These are phyloP conservation scores for Acrocyrtus sp. DNA, from an alignment of 2,888 invertebrate species.

Conservation along the genomic window DNA sequence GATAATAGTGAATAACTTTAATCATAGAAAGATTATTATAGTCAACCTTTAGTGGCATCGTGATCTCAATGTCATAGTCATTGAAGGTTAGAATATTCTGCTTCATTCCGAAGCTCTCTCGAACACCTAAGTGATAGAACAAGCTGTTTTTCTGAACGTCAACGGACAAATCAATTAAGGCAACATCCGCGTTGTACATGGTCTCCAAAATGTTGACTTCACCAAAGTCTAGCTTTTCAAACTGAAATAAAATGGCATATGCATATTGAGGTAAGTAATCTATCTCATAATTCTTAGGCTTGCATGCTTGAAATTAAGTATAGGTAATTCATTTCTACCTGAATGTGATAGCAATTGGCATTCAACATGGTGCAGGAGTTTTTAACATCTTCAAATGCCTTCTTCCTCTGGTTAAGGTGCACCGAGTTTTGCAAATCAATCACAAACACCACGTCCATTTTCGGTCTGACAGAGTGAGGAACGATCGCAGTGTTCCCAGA, in stretches of 20 bases:
- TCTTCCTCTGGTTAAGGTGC: conserved; percentile 79
- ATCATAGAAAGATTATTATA: too few species aligned
- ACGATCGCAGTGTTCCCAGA: conserved; percentile 67
- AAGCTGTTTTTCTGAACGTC: conserved; percentile 92
- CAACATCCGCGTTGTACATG: conserved; percentile 98
- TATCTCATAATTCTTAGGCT: background rate
- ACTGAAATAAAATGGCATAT: conserved; percentile 71
- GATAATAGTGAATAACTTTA: background rate
- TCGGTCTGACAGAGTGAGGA: conserved; percentile 69
- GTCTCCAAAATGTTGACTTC: conserved; percentile 94
- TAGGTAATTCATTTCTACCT: conserved; percentile 70
- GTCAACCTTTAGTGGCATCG: conserved; percentile 88
- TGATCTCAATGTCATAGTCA: conserved; percentile 87
- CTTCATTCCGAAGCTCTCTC: conserved; percentile 98
- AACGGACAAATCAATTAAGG: conserved; percentile 92
- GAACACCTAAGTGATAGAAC: conserved; percentile 95
- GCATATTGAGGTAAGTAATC: background rate
- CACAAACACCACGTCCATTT: conserved; percentile 84
- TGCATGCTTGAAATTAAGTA: background rate
- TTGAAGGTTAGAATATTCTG: conserved; percentile 91
- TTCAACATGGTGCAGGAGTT: conserved; percentile 82
- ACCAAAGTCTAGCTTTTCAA: conserved; percentile 97
- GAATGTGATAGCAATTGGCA: conserved; percentile 84
- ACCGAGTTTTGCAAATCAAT: conserved; percentile 81
- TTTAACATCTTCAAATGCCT: conserved; percentile 85